Conservation (phyloP, 2,797 vertebrate species). For the Protosalanx chinensis region DNA sequence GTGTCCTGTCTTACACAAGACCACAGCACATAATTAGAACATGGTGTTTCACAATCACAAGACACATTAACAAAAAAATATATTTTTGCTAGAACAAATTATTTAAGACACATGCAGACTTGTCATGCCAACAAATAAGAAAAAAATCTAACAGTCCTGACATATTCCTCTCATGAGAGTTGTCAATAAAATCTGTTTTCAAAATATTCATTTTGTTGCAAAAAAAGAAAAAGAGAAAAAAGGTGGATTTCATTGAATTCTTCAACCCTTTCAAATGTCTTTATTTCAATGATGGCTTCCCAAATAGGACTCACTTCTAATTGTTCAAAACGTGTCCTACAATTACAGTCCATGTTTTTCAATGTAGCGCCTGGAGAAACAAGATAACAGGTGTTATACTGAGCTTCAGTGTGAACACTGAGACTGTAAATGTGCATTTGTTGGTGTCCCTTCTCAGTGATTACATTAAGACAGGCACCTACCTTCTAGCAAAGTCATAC, state of each 20-base stretch:
- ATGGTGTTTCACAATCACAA: slow-evolving; percentile 75
- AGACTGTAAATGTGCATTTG: too few relatives aligned
- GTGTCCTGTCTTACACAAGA: slow-evolving; percentile 47
- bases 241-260: slow-evolving; percentile 50
- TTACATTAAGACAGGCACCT: background rate
- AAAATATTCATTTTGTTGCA: slow-evolving; percentile 29
- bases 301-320: slow-evolving; percentile 30
- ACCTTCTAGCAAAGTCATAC: slow-evolving; percentile 92
- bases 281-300: slow-evolving; percentile 46
- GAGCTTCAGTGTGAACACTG: background rate
- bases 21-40: slow-evolving; percentile 75
- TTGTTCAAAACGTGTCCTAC: slow-evolving; percentile 65
- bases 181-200: slow-evolving; percentile 51
- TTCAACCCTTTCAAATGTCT: slow-evolving; percentile 49
- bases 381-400: slow-evolving; percentile 9
- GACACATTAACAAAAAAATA: slow-evolving; percentile 84
- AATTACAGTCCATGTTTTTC: slow-evolving; percentile 74
- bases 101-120: slow-evolving; percentile 78
- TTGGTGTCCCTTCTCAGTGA: background rate
- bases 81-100: slow-evolving; percentile 73
- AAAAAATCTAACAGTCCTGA: slow-evolving; percentile 31
- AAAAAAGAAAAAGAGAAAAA: background rate
- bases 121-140: slow-evolving; percentile 68
- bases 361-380: slow-evolving; percentile 69
- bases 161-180: slow-evolving; percentile 40